Conservation (phyloP, 2,797 vertebrate genomes). For the Alca torda region DNA sequence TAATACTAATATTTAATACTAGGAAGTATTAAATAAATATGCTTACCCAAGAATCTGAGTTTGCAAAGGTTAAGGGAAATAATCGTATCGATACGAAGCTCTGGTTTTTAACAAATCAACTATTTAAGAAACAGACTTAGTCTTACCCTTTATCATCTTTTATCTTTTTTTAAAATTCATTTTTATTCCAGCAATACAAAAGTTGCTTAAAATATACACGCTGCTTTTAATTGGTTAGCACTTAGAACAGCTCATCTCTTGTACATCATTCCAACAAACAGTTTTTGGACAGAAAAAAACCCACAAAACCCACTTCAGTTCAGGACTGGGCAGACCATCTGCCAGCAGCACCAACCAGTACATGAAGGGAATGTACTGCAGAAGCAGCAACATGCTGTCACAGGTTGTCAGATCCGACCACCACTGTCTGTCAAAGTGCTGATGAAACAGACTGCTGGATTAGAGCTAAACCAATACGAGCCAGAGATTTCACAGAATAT, state of each 20-base stretch:
- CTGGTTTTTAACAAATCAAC: not conserved
- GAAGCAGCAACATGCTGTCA: not conserved
- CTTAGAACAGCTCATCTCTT: not conserved
- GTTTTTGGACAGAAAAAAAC: not conserved
- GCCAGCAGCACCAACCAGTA: not conserved
- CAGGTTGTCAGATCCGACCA: not conserved
- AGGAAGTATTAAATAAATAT: not conserved
- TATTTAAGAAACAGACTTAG: not conserved
- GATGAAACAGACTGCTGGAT: not conserved
- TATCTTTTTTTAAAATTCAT: fast-evolving
- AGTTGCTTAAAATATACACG: not conserved
- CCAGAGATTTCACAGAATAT: not conserved
- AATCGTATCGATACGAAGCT: not conserved
- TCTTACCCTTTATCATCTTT: not conserved
- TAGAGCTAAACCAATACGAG: fast-evolving
- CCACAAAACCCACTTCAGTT: not conserved
- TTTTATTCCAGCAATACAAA: not conserved
- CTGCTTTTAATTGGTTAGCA: not conserved
- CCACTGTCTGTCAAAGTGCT: not conserved
- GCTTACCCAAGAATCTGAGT: not conserved
- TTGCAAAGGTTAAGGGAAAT: not conserved
- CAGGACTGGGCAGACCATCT: not conserved
- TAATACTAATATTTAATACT: no score
- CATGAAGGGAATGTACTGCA: not conserved
- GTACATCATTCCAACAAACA: not conserved